These are phyloP conservation scores for Amphilophus citrinellus DNA, from an alignment of 2,113 vertebrate species.

Conservation along the genomic window DNA sequence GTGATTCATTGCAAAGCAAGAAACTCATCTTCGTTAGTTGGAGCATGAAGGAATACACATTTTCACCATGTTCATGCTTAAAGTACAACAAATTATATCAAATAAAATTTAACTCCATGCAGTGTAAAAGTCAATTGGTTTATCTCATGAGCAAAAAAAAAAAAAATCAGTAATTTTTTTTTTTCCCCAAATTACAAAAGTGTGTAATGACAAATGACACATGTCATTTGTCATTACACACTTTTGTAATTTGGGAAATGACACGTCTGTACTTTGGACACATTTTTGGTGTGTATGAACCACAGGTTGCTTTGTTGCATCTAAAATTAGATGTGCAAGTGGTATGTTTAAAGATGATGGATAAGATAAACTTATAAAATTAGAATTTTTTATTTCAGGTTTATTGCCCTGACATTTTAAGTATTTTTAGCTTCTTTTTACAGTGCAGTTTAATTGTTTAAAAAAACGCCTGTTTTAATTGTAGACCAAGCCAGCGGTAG, in stretches of 20 bases:
- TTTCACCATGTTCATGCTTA: too few relatives aligned
- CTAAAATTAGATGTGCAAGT: neutral
- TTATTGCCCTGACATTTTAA: neutral
- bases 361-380: too few relatives aligned
- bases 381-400: neutral
- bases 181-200: too few relatives aligned
- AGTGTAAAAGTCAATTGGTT: too few relatives aligned
- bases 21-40: too few relatives aligned
- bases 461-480: neutral
- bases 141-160: too few relatives aligned
- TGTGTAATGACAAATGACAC: neutral
- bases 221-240: neutral
- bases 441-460: neutral
- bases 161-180: too few relatives aligned
- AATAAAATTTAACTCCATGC: too few relatives aligned
- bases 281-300: neutral
- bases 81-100: too few relatives aligned
- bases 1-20: too few relatives aligned
- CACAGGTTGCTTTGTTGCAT: neutral
- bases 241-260: neutral
- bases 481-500: conserved; percentile 89
- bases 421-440: neutral
- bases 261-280: neutral
- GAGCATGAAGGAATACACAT: too few relatives aligned
- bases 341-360: neutral